Base-by-base conservation (phyloP, 2,888 invertebrate genomes). In the Noctua fimbriata region DNA sequence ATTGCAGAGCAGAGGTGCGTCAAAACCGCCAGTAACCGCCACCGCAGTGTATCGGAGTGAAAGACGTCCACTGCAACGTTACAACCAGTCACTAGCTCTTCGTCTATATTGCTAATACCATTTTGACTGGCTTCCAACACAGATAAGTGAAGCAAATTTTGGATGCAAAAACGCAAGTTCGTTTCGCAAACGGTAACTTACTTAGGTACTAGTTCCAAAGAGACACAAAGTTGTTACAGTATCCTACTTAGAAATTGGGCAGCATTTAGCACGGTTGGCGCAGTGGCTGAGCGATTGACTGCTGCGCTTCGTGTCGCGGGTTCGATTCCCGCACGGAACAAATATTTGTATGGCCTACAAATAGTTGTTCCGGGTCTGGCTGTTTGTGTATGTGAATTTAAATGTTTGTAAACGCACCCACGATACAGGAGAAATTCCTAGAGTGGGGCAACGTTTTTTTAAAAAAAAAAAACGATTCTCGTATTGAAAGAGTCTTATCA, bases 41-140 rank as follows among this genome's bases (percentile, higher is more conserved):
- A 82, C 83, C 84, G 77, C 86, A 83, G 71, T 74, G 49, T 78
- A 75, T 74, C 47, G 71, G 67, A 80, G 65, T 75, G 87, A 87
- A 69, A 89, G 76, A 80, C 79, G 74, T 81, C 74, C 63, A 36
- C 47, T 69, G 70, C 72, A 74, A 82, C 78, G 70, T 77, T 77
- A 78, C 36, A 67, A 58, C 77, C 66, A 77, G 72, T 80, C 81
- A 82, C 76, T 72, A 65, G 73, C 67, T 85, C 69, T 70, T 79
- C 75, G 63, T 55, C 69, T 73, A 66, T 60, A 44, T 65, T 60
- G 24, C 55, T 81, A 36, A 78, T 52, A 75, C 49, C 12, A 74
- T 60, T 76, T 65, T 32, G 55, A 66, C 60, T 41, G 28, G 21
- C 28, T 66, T 55, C 65, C 28, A 24, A 14, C 41, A 28, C 32